Percentiles rank a stretch among this genome's conserved stretches.
Evolutionary conservation across 2,113 vertebrate species (phyloP).

Genomic region (Bettongia penicillata): DNA sequence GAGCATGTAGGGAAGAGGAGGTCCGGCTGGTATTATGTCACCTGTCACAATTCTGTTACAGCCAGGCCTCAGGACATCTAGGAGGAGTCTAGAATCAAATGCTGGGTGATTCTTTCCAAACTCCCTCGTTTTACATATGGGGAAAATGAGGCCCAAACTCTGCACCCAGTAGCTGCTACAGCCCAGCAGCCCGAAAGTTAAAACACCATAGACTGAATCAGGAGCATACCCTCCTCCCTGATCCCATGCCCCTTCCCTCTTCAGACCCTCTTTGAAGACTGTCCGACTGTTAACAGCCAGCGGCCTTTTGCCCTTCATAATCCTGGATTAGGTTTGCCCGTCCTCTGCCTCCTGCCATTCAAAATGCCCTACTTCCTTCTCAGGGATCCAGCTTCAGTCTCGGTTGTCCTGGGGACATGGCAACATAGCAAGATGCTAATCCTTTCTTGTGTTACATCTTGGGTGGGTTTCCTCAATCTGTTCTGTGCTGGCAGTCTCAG

Average conservation of each 20-base stretch:
- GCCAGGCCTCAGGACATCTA: not conserved
- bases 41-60: not conserved
- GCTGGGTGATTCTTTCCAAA: not conserved
- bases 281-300: not conserved
- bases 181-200: not conserved
- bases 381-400: conserved; percentile 64
- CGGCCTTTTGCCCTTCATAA: conserved; percentile 48
- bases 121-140: not conserved
- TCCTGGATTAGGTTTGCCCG: not conserved
- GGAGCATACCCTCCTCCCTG: not conserved
- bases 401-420: conserved; percentile 50
- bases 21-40: not conserved
- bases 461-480: conserved; percentile 49
- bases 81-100: not conserved
- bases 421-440: conserved; percentile 57
- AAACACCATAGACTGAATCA: not conserved
- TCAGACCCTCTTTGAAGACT: not conserved
- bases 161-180: not conserved
- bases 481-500: conserved; percentile 56
- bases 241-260: not conserved
- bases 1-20: not conserved
- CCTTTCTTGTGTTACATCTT: conserved; percentile 60
- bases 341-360: conserved; percentile 34
- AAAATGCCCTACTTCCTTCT: conserved; percentile 56
- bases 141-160: not conserved